Evolutionary conservation across 2,797 vertebrate species (phyloP).

Genomic region (Lemur catta): DNA sequence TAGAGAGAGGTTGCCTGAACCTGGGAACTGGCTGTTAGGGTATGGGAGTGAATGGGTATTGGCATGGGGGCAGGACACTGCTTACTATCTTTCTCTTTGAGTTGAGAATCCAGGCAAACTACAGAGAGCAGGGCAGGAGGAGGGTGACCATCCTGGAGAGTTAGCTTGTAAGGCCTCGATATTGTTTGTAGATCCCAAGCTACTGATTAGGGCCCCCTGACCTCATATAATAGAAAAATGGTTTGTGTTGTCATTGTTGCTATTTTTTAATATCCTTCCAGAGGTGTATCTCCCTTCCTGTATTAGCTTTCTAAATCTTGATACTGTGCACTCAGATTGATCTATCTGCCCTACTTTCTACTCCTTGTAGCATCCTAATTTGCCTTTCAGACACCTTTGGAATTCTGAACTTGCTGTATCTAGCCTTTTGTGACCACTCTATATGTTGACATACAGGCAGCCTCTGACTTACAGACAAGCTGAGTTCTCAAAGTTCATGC

Average conservation of each 20-base stretch:
- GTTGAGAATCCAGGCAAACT: neutral
- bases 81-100: constrained; percentile 16
- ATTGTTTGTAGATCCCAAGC: constrained; percentile 18
- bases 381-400: neutral
- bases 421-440: constrained; percentile 34
- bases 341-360: neutral
- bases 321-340: constrained; percentile 11
- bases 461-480: neutral
- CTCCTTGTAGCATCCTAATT: constrained; percentile 32
- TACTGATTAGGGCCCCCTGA: constrained; percentile 21
- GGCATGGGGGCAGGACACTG: neutral
- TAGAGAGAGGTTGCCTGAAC: constrained; percentile 4
- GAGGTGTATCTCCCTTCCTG: neutral
- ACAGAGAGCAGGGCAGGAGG: neutral
- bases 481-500: constrained; percentile 63
- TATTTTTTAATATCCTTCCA: constrained; percentile 26
- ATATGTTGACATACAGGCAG: constrained; percentile 4
- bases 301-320: constrained; percentile 59
- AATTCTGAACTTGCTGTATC: constrained; percentile 43
- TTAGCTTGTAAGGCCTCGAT: neutral
- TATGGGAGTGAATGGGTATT: neutral
- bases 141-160: neutral
- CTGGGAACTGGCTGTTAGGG: neutral
- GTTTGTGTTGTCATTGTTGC: neutral
- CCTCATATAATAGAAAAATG: constrained; percentile 25